Conservation (phyloP, 2,113 vertebrate genomes). For the Excalfactoria chinensis region DNA sequence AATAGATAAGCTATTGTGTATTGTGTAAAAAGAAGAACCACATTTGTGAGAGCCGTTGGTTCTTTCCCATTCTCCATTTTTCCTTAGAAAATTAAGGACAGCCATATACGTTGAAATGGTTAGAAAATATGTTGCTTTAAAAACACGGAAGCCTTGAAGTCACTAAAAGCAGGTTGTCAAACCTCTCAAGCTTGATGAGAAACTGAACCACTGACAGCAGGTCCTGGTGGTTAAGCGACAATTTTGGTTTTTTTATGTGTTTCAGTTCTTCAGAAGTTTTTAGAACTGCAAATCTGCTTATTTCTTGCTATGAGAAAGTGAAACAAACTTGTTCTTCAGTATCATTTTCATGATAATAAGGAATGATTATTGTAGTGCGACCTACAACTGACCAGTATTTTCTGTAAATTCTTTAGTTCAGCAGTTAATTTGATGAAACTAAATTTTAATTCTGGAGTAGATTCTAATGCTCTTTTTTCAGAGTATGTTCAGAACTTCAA, state of each 20-base stretch:
- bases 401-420: background rate
- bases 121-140: accelerated
- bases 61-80: background rate
- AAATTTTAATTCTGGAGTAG: background rate
- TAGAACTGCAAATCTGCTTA: background rate
- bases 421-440: background rate
- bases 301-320: background rate
- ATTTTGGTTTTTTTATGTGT: background rate
- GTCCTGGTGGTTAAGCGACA: background rate
- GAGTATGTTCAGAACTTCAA: background rate
- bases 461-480: background rate
- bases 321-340: background rate
- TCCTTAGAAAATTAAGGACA: background rate
- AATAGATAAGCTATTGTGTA: background rate
- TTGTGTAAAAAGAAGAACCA: background rate
- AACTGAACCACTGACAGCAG: background rate
- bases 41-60: background rate
- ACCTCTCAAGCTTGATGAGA: background rate
- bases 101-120: background rate
- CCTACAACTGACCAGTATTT: background rate
- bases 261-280: background rate
- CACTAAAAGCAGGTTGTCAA: background rate
- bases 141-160: background rate
- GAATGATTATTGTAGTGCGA: background rate
- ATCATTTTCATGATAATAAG: background rate